These are phyloP conservation scores for Eretmochelys imbricata DNA, from an alignment of 2,113 vertebrate species.

Conservation along the genomic window DNA sequence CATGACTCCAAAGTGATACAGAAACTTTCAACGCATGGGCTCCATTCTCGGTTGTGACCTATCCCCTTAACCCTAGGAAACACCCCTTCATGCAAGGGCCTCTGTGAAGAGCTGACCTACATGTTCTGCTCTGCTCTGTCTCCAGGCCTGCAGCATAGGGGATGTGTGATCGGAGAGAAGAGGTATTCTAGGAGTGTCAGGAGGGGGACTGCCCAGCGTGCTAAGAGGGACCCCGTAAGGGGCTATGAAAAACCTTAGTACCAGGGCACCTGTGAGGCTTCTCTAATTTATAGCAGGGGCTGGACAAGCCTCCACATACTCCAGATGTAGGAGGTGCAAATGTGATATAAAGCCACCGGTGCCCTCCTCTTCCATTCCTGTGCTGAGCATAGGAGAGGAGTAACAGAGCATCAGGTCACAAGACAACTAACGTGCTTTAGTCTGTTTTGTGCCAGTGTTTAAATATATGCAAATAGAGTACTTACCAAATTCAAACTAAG, in stretches of 20 bases:
- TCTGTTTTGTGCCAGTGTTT: neutral
- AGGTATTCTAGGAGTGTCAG: neutral
- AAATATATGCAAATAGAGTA: constrained; percentile 26
- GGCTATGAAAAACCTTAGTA: neutral
- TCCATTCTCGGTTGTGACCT: neutral
- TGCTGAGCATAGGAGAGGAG: neutral
- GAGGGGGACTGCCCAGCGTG: neutral
- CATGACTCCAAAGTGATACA: neutral
- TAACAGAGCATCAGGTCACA: neutral
- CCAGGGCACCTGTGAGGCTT: neutral
- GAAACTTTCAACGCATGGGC: neutral
- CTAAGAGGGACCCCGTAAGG: neutral
- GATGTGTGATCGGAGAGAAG: neutral
- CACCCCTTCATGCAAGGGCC: neutral
- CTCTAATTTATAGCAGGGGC: neutral
- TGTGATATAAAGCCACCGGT: neutral
- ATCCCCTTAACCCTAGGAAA: neutral
- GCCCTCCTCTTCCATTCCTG: neutral
- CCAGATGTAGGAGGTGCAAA: neutral
- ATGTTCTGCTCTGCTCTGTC: neutral
- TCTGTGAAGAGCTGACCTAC: neutral
- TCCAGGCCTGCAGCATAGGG: neutral
- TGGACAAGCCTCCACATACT: neutral
- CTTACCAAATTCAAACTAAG: constrained; percentile 96
- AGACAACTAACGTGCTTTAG: neutral